Conservation (phyloP, 2,113 vertebrate species). For the Protobothrops flavoviridis region DNA sequence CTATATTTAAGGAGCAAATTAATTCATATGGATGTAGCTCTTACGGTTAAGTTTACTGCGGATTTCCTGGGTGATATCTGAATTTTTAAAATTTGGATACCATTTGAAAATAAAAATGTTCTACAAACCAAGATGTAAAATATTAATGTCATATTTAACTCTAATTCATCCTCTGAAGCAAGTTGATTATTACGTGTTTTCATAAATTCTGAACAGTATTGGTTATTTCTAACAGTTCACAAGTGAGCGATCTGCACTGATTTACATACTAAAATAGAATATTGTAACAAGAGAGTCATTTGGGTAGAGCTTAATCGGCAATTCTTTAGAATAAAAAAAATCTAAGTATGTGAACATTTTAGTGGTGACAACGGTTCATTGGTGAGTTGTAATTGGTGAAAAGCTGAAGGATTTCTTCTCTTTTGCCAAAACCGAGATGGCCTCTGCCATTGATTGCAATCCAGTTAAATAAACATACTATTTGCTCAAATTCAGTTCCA, state of each 20-base stretch:
- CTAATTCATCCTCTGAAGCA: neutral
- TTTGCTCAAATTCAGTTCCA: neutral
- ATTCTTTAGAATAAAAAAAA: conserved; percentile 3
- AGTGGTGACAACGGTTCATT: neutral
- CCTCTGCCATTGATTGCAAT: neutral
- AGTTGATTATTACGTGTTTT: neutral
- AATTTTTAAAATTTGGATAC: conserved; percentile 45
- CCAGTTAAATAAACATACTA: neutral
- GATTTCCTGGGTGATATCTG: conserved; percentile 30
- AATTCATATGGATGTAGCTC: conserved; percentile 49
- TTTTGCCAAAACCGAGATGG: neutral
- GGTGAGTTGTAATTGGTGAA: neutral
- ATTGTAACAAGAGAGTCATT: neutral
- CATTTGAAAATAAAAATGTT: conserved; percentile 34
- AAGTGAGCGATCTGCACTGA: neutral
- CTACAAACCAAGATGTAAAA: conserved; percentile 40
- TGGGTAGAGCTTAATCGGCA: neutral
- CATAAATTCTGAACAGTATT: conserved; percentile 7
- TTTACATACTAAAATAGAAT: neutral
- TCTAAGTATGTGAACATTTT: neutral
- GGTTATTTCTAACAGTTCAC: conserved; percentile 25
- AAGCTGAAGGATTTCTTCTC: neutral
- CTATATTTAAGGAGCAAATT: conserved; percentile 46
- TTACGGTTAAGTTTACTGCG: conserved; percentile 43
- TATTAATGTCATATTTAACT: conserved; percentile 39